Evolutionary conservation across 2,888 invertebrate genomes (phyloP).

Genomic region (Scaptodrosophila latifasciaeformis): DNA sequence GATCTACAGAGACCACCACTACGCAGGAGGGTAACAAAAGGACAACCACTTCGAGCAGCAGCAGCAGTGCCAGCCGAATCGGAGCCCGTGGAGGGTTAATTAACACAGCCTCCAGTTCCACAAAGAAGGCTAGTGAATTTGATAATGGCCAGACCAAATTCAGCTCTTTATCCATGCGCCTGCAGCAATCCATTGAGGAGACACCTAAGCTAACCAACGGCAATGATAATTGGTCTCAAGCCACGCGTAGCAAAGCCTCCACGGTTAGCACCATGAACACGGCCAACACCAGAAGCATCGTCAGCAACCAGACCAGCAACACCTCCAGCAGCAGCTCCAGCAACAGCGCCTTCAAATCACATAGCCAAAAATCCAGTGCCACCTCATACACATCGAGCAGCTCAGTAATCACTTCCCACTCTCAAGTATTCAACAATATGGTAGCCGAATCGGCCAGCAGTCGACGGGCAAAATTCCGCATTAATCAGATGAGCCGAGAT

Average conservation of each 20-base stretch:
- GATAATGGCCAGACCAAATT: conserved; percentile 42
- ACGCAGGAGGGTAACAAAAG: conserved; percentile 41
- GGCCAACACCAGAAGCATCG: conserved; percentile 30
- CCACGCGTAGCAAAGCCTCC: neutral
- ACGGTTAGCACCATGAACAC: conserved; percentile 32
- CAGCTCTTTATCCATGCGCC: conserved; percentile 63
- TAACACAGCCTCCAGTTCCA: conserved; percentile 38
- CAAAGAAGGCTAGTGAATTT: conserved; percentile 26
- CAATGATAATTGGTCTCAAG: conserved; percentile 23
- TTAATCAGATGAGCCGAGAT: conserved; percentile 83
- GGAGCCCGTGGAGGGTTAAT: conserved; percentile 28
- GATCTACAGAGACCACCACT: conserved; percentile 18
- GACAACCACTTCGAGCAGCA: conserved; percentile 32
- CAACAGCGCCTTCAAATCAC: neutral
- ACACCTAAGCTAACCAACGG: conserved; percentile 68
- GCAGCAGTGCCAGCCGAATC: conserved; percentile 26
- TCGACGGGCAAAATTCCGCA: conserved; percentile 79
- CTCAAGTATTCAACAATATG: conserved; percentile 8
- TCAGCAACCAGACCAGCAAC: conserved; percentile 10
- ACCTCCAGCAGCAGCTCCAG: conserved; percentile 7
- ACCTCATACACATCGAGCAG: conserved; percentile 28
- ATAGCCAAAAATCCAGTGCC: conserved; percentile 24
- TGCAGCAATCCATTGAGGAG: conserved; percentile 73
- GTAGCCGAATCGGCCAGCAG: conserved; percentile 71
- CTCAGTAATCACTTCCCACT: conserved; percentile 6